Conservation (phyloP, 1,140 invertebrate genomes). For the Choristoneura fumiferana region DNA sequence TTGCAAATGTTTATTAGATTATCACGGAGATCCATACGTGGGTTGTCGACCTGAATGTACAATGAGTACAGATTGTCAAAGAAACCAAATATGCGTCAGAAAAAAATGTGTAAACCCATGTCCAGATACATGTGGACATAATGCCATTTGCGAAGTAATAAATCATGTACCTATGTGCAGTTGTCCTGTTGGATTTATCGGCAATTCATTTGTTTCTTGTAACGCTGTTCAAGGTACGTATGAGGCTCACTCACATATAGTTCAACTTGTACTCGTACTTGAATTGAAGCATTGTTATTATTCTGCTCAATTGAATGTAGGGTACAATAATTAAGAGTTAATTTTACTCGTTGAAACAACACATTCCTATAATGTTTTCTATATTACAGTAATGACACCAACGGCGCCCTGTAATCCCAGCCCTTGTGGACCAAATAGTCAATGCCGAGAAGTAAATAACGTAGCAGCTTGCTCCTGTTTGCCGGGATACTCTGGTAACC, state of each 20-base stretch:
- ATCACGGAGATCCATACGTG: conserved; percentile 84
- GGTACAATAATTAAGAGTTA: no score
- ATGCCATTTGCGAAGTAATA: conserved; percentile 89
- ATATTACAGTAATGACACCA: conserved; percentile 58
- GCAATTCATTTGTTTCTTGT: conserved; percentile 83
- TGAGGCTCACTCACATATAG: no score
- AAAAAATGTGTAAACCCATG: conserved; percentile 92
- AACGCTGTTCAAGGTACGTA: conserved; percentile 55
- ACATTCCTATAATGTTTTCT: no score
- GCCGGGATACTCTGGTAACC: conserved; percentile 82
- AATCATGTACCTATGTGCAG: conserved; percentile 89
- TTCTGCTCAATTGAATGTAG: no score
- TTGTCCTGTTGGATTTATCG: conserved; percentile 80
- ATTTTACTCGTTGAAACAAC: no score
- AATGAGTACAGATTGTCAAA: conserved; percentile 88
- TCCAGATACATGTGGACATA: conserved; percentile 89
- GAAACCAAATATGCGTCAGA: conserved; percentile 87
- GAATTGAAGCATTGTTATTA: no score
- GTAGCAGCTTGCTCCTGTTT: conserved; percentile 85
- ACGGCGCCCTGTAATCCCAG: conserved; percentile 80
- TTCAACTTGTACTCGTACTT: no score
- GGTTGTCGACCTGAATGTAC: conserved; percentile 90
- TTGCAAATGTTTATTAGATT: conserved; percentile 84
- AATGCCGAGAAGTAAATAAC: conserved; percentile 81
- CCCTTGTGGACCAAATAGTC: conserved; percentile 84